Conservation (phyloP, 2,113 vertebrate genomes). For the Eolophus roseicapilla region DNA sequence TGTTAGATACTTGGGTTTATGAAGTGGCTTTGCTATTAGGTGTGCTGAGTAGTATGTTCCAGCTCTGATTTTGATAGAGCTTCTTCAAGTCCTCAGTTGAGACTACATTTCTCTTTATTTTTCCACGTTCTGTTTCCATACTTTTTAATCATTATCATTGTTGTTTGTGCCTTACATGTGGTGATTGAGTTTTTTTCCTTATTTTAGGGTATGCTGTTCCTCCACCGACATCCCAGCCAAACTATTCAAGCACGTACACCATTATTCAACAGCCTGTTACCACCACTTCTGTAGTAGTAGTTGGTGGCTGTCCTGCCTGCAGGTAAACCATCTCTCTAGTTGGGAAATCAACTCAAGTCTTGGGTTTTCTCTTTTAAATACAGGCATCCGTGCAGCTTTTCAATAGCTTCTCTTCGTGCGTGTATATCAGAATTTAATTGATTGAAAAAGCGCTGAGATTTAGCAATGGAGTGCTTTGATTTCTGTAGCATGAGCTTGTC, state of each 20-base stretch:
- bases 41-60: neutral
- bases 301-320: conserved; percentile 97
- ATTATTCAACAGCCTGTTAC: conserved; percentile 83
- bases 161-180: neutral
- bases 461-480: neutral
- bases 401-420: neutral
- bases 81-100: neutral
- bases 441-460: neutral
- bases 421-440: neutral
- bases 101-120: neutral
- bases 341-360: neutral
- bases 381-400: neutral
- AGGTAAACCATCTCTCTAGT: conserved; percentile 75
- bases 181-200: neutral
- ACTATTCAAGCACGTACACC: conserved; percentile 80
- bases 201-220: conserved; percentile 74
- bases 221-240: conserved; percentile 74
- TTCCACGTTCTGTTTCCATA: neutral
- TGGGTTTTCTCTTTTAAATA: neutral
- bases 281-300: conserved; percentile 91
- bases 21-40: neutral
- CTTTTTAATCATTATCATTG: neutral
- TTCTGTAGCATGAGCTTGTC: neutral
- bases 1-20: neutral
- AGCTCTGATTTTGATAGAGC: neutral